Percentiles rank a stretch among this genome's conserved stretches.
Conservation (phyloP, 1,140 invertebrate species). For the Nebria ingens region DNA sequence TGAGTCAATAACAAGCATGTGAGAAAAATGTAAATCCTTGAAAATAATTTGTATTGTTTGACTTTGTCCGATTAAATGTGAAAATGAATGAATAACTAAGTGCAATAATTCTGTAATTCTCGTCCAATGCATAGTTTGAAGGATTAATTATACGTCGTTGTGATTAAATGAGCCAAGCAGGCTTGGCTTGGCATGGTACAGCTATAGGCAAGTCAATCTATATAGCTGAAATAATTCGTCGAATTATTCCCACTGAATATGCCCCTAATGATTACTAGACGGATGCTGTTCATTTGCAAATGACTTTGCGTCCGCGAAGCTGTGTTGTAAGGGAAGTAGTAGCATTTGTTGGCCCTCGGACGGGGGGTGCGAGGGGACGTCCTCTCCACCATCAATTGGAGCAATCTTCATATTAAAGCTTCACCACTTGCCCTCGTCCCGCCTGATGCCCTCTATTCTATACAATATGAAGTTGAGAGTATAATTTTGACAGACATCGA, state of each 20-base stretch:
- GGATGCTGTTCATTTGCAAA: conserved; percentile 36
- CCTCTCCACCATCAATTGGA: conserved; percentile 34
- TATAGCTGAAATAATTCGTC: conserved; percentile 22
- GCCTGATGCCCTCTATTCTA: conserved; percentile 13
- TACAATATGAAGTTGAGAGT: conserved; percentile 27
- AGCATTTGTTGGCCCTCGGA: background rate
- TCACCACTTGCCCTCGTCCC: conserved; percentile 18
- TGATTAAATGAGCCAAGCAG: conserved; percentile 5
- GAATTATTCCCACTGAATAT: conserved; percentile 33
- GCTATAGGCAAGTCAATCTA: background rate
- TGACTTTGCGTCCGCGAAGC: conserved; percentile 29
- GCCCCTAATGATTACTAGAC: conserved; percentile 32
- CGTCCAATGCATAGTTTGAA: conserved; percentile 7
- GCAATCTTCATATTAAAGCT: conserved; percentile 36
- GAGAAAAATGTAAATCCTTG: too few relatives aligned
- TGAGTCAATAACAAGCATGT: too few relatives aligned
- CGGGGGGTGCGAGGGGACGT: conserved; percentile 10
- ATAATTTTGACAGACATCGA: conserved; percentile 26
- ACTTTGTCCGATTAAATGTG: too few relatives aligned
- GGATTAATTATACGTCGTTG: conserved; percentile 19
- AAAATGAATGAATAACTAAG: too few relatives aligned
- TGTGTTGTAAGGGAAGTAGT: background rate
- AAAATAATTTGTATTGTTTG: too few relatives aligned
- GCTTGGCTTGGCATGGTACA: too few relatives aligned
- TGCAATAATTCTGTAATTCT: too few relatives aligned